Evolutionary conservation across 1,140 invertebrate genomes (phyloP).

Genomic region (Arctopsyche grandis): DNA sequence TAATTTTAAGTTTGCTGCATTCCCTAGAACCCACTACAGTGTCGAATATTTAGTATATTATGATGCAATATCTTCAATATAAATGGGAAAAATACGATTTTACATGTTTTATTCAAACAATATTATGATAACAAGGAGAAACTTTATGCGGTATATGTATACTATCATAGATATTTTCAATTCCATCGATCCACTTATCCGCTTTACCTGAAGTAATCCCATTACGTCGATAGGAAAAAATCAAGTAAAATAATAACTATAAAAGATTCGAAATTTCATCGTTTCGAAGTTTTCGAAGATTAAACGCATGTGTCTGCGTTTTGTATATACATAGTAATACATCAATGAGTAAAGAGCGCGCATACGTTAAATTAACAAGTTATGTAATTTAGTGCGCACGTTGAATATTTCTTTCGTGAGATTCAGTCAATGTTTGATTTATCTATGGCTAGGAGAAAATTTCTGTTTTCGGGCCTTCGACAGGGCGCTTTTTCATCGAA

Average conservation of each 20-base stretch:
- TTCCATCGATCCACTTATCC: background rate
- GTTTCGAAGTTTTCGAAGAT: background rate
- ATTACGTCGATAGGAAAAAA: background rate
- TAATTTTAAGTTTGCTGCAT: too few species aligned
- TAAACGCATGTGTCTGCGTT: background rate
- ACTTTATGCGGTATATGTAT: background rate
- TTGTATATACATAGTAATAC: too few species aligned
- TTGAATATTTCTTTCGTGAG: background rate
- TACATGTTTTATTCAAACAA: too few species aligned
- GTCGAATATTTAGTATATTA: too few species aligned
- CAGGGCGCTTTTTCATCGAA: conserved; percentile 16
- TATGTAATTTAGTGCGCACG: too few species aligned
- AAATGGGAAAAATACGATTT: too few species aligned
- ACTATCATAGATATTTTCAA: background rate
- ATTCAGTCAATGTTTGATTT: conserved; percentile 18
- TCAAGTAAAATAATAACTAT: background rate
- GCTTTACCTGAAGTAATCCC: conserved; percentile 6
- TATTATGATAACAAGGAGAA: too few species aligned
- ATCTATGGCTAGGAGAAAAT: background rate
- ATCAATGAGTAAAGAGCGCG: too few species aligned
- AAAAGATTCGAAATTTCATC: background rate
- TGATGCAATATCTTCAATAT: too few species aligned
- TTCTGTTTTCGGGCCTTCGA: background rate
- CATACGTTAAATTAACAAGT: too few species aligned
- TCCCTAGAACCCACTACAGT: too few species aligned